Conservation (phyloP, 2,797 vertebrate species). For the Peromyscus nudipes region DNA sequence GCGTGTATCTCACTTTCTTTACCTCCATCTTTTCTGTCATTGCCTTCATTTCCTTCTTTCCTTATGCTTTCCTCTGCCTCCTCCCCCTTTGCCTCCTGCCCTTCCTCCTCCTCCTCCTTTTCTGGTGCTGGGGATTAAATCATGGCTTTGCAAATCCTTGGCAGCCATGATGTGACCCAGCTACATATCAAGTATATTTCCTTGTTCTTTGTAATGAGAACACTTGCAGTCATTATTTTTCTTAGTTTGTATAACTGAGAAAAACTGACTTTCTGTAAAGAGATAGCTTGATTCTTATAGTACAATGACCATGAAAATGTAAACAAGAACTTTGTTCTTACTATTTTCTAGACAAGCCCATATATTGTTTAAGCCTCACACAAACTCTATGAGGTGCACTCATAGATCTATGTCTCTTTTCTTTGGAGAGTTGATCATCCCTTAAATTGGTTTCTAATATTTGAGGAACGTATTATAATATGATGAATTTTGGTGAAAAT, state of each 20-base stretch:
- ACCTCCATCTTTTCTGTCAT: background rate
- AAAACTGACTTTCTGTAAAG: background rate
- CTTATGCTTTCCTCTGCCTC: too few species aligned
- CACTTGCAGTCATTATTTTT: background rate
- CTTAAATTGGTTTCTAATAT: background rate
- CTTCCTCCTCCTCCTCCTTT: background rate
- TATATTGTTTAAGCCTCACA: constrained; percentile 15
- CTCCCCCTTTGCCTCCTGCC: background rate
- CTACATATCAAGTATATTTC: background rate
- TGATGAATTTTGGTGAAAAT: constrained; percentile 26
- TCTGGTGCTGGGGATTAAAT: background rate
- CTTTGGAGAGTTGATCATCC: background rate
- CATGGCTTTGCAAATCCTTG: background rate
- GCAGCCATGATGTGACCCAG: background rate
- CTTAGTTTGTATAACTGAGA: background rate
- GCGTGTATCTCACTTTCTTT: background rate
- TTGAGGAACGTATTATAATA: constrained; percentile 22
- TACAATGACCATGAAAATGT: background rate
- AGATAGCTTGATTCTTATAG: background rate
- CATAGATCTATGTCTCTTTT: background rate
- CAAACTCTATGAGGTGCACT: background rate
- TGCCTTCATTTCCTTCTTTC: background rate
- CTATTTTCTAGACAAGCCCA: background rate
- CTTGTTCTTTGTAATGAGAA: constrained; percentile 36
- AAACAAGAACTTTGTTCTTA: background rate